Evolutionary conservation across 2,888 invertebrate genomes (phyloP), one percentile per base, ranked within the genome.

Genomic region (Euclidia mi): DNA sequence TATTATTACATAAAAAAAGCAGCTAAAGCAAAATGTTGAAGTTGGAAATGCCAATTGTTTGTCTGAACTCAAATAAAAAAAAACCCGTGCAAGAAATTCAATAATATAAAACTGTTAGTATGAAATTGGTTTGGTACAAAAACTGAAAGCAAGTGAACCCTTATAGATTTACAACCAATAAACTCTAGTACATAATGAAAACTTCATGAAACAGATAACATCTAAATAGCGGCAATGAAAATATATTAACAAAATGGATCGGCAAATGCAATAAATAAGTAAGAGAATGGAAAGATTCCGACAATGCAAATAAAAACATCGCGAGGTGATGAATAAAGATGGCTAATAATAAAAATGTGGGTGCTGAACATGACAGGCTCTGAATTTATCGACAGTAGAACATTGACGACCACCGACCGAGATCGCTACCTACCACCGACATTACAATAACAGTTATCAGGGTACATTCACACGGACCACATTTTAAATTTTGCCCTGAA

Each of bases 391-490:
- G 62, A 53, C 43, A n/a, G 58, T 32, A 44, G 51, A 56, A 53
- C 60, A 41, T 59, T 40, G 34, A 55, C 58, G 85, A 84, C 84
- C 84, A 84, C 82, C 84, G 71, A 73, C 67, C 2, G 51, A 55
- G 80, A 64, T 49, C 45, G 45, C 44, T 64, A 56, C 67, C 52
- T 56, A 56, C 58, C 46, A 41, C 40, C 14, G 34, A 7, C 4
- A 12, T 14, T 12, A 34, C 14, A 10, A 25, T 20, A 3, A 11
- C 7, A 10, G 9, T 28, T 38, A n/a, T 17, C 9, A 14, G 25
- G 12, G 28, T 14, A 14, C 0, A 1, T 12, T 41, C 28, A 41
- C 18, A 38, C 7, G 7, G 9, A 20, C 37, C 37, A 37, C 20
- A 25, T 1, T 25, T 6, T 20, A 20, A 0, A 20, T 6, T 1